These are phyloP conservation scores for Helarctos malayanus DNA, from an alignment of 2,797 vertebrate genomes.

Conservation along the genomic window DNA sequence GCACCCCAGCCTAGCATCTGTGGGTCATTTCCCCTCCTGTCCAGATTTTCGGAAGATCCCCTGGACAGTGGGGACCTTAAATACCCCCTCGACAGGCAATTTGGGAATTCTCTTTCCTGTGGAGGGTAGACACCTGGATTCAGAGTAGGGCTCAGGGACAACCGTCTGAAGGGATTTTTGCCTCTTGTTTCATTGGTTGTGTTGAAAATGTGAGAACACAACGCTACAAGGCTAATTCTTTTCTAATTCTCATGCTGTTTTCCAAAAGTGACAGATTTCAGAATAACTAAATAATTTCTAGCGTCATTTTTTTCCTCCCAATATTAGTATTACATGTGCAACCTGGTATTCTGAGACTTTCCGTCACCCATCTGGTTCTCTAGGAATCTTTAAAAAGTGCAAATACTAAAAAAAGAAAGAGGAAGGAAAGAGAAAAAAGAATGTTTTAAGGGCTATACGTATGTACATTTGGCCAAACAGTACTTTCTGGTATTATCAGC, in stretches of 20 bases:
- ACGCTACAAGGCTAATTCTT: background rate
- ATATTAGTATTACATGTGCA: slow-evolving; percentile 74
- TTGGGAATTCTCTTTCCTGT: background rate
- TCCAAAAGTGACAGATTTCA: slow-evolving; percentile 75
- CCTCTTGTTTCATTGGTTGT: background rate
- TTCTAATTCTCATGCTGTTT: slow-evolving; percentile 67
- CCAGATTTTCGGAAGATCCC: background rate
- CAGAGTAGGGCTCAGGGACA: background rate
- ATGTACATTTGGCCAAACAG: background rate
- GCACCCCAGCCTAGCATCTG: background rate
- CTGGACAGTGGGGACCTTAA: background rate
- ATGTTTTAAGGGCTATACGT: background rate
- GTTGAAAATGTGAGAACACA: slow-evolving; percentile 40
- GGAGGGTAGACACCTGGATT: background rate
- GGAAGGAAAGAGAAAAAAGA: background rate
- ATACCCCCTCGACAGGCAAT: background rate
- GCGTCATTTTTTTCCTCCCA: slow-evolving; percentile 53
- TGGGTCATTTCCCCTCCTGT: background rate
- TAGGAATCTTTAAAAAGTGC: slow-evolving; percentile 70
- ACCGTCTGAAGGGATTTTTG: background rate
- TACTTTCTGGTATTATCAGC: background rate
- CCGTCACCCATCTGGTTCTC: slow-evolving; percentile 69
- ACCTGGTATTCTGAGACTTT: slow-evolving; percentile 73
- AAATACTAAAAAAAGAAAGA: slow-evolving; percentile 2
- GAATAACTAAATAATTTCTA: slow-evolving; percentile 74